Conservation (phyloP, 2,113 vertebrate genomes). For the Manacus vitellinus region DNA sequence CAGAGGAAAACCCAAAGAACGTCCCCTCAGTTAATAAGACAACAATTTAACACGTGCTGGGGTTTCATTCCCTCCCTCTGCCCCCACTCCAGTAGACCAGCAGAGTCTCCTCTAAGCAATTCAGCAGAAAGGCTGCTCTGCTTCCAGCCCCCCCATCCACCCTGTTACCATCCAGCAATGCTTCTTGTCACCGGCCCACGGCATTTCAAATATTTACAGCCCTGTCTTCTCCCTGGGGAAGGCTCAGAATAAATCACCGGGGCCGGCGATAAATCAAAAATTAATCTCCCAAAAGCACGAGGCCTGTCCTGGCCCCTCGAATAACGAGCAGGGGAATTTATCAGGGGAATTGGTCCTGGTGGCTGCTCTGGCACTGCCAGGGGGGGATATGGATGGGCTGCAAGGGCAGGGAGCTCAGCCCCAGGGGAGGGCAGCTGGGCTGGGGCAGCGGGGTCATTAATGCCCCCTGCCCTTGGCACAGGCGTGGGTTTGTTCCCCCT, state of each 20-base stretch:
- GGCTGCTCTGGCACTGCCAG: neutral
- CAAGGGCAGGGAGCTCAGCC: neutral
- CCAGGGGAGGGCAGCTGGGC: neutral
- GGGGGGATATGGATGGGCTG: neutral
- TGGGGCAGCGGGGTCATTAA: neutral
- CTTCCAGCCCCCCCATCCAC: slow-evolving; percentile 66
- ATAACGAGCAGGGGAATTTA: slow-evolving; percentile 70
- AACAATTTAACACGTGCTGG: slow-evolving; percentile 26
- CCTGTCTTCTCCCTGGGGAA: slow-evolving; percentile 67
- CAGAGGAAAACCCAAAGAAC: neutral
- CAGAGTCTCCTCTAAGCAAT: slow-evolving; percentile 62
- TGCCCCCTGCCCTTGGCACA: neutral
- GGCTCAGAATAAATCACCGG: slow-evolving; percentile 75
- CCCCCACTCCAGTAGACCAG: neutral
- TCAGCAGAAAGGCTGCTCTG: slow-evolving; percentile 42
- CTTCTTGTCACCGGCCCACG: slow-evolving; percentile 66
- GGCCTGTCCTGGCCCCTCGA: slow-evolving; percentile 68
- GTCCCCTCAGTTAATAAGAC: slow-evolving; percentile 61
- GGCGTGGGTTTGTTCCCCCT: rapidly evolving
- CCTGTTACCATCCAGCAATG: slow-evolving; percentile 56
- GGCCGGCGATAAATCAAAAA: slow-evolving; percentile 79
- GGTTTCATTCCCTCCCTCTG: neutral
- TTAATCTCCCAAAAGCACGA: slow-evolving; percentile 75
- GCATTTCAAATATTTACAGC: slow-evolving; percentile 76
- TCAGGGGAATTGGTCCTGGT: slow-evolving; percentile 34